These are phyloP conservation scores for Drosophila sp. DNA, from an alignment of 1,140 invertebrate species.

Conservation along the genomic window DNA sequence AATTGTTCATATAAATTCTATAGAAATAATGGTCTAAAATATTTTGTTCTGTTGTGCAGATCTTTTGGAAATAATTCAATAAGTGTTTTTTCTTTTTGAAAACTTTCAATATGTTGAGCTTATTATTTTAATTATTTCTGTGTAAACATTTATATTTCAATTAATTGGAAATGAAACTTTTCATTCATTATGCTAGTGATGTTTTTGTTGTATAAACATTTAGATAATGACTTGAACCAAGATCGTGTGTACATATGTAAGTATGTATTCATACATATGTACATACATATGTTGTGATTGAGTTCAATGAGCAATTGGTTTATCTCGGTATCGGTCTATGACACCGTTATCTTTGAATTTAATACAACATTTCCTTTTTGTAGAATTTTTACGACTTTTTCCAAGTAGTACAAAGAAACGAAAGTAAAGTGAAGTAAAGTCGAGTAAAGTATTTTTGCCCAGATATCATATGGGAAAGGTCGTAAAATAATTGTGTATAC, in stretches of 20 bases:
- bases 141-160: neutral
- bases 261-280: conserved; percentile 24
- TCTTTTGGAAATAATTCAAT: neutral
- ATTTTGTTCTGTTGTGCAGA: too few relatives aligned
- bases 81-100: neutral
- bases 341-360: conserved; percentile 52
- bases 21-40: too few relatives aligned
- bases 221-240: neutral
- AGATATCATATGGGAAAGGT: conserved; percentile 60
- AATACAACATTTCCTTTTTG: conserved; percentile 48
- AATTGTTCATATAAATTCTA: too few relatives aligned
- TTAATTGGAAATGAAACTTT: neutral
- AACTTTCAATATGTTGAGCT: too few relatives aligned
- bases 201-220: neutral
- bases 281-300: conserved; percentile 39
- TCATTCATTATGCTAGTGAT: neutral
- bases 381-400: conserved; percentile 66
- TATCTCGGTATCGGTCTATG: conserved; percentile 54
- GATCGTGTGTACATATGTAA: neutral
- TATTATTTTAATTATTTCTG: neutral
- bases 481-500: conserved; percentile 78
- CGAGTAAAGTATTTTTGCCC: conserved; percentile 57
- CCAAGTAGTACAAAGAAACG: conserved; percentile 37
- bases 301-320: conserved; percentile 26
- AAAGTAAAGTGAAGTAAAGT: conserved; percentile 33